Percentiles rank a stretch among this genome's conserved stretches.
These are phyloP conservation scores for Phyllotreta striolata DNA, from an alignment of 2,888 invertebrate genomes.

Conservation along the genomic window DNA sequence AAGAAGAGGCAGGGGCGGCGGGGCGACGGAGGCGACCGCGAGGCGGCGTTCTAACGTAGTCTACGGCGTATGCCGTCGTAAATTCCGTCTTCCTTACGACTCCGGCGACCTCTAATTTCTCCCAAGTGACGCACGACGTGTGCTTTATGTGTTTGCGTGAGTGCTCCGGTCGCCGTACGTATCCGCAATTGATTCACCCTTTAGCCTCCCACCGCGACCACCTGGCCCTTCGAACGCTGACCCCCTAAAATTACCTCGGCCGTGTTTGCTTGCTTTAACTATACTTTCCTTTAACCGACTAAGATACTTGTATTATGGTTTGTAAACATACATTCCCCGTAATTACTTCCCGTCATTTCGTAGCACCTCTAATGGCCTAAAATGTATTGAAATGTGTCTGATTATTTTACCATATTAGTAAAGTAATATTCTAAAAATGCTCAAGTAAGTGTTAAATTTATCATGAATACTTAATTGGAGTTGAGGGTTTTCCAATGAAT, in stretches of 20 bases:
- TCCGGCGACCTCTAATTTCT: constrained; percentile 60
- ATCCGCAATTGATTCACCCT: constrained; percentile 58
- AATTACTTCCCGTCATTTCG: too few species aligned
- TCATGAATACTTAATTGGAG: too few species aligned
- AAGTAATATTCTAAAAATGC: too few species aligned
- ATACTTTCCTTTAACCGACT: too few species aligned
- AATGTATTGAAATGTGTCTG: too few species aligned
- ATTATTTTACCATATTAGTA: too few species aligned
- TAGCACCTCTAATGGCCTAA: too few species aligned
- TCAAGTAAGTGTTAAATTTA: too few species aligned
- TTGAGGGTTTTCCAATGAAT: too few species aligned
- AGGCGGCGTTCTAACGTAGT: constrained; percentile 56
- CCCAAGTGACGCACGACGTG: constrained; percentile 61
- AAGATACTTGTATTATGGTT: too few species aligned
- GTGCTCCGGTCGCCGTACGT: constrained; percentile 54
- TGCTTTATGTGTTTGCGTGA: constrained; percentile 61
- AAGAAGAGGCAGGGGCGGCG: constrained; percentile 8
- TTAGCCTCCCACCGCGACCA: constrained; percentile 24
- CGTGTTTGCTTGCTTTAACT: too few species aligned
- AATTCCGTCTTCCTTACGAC: constrained; percentile 60
- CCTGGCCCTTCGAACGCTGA: constrained; percentile 12
- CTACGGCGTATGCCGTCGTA: constrained; percentile 57
- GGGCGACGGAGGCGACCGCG: constrained; percentile 41
- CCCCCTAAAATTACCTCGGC: constrained; percentile 10
- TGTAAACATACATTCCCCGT: too few species aligned